Evolutionary conservation across 2,113 vertebrate genomes (phyloP).

Genomic region (Ailurus styani): DNA sequence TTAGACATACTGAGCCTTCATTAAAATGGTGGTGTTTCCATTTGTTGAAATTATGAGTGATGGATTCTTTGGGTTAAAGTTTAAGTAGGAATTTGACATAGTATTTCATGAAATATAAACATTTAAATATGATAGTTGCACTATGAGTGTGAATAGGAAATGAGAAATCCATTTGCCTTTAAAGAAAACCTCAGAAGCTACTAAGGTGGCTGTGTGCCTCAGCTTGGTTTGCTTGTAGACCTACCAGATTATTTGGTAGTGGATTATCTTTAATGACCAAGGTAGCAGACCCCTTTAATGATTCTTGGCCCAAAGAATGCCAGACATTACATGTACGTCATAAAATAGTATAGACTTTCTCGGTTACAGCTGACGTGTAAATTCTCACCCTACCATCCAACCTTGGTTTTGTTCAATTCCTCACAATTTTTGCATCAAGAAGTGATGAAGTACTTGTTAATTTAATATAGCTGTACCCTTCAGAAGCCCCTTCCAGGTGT

Average conservation of each 20-base stretch:
- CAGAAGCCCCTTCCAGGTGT: not conserved
- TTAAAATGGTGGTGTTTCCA: not conserved
- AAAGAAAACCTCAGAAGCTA: not conserved
- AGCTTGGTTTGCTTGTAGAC: not conserved
- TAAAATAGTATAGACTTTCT: not conserved
- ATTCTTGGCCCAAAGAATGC: not conserved
- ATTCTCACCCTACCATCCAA: not conserved
- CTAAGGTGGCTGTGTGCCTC: not conserved
- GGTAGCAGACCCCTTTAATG: not conserved
- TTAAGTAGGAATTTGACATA: not conserved
- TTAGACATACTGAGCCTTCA: not conserved
- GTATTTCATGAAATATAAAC: not conserved
- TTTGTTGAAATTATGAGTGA: not conserved
- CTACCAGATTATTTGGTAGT: not conserved
- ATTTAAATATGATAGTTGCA: not conserved
- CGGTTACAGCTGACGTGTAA: not conserved
- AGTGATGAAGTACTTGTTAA: not conserved
- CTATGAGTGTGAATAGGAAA: not conserved
- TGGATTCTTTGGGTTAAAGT: not conserved
- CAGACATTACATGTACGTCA: not conserved
- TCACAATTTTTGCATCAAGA: not conserved
- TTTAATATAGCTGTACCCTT: not conserved
- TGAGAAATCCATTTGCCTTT: not conserved
- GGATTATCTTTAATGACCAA: no score
- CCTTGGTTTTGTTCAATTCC: not conserved